A percentile compares a stretch with the other conserved stretches of the same genome.
Conservation (phyloP, 2,888 invertebrate genomes). For the Leucophenga montana region DNA sequence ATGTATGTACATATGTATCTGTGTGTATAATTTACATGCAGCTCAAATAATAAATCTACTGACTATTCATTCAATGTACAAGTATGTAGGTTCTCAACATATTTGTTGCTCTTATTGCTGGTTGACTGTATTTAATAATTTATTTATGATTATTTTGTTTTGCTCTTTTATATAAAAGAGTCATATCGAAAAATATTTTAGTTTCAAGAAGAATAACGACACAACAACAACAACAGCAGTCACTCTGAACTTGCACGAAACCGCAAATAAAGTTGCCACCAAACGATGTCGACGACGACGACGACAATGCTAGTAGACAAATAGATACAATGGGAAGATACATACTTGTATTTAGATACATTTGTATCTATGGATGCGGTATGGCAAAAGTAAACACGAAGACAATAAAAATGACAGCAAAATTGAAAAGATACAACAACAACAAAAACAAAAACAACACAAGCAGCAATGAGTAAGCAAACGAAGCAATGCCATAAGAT, state of each 20-base stretch:
- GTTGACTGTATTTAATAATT: constrained; percentile 39
- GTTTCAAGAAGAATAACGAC: too few relatives aligned
- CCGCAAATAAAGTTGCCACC: constrained; percentile 58
- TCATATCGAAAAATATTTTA: too few relatives aligned
- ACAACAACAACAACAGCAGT: constrained; percentile 42
- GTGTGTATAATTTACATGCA: too few relatives aligned
- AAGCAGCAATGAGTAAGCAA: neutral
- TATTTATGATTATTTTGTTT: constrained; percentile 62
- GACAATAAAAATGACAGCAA: constrained; percentile 18
- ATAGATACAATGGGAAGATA: too few relatives aligned
- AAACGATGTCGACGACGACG: constrained; percentile 1
- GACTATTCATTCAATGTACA: too few relatives aligned
- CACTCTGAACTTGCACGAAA: constrained; percentile 28
- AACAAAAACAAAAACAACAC: constrained; percentile 18
- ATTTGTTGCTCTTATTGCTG: too few relatives aligned
- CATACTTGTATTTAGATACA: too few relatives aligned
- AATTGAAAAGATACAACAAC: constrained; percentile 20
- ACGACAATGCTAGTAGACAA: neutral
- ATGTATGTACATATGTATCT: too few relatives aligned
- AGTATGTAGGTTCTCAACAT: too few relatives aligned
- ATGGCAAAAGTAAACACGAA: constrained; percentile 16
- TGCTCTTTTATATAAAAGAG: constrained; percentile 59
- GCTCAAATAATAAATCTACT: too few relatives aligned
- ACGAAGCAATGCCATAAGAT: neutral
- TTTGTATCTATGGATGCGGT: too few relatives aligned